Evolutionary conservation across 2,888 invertebrate genomes (phyloP), one percentile per base, ranked within the genome.

Genomic region (Cheilosia pagana): DNA sequence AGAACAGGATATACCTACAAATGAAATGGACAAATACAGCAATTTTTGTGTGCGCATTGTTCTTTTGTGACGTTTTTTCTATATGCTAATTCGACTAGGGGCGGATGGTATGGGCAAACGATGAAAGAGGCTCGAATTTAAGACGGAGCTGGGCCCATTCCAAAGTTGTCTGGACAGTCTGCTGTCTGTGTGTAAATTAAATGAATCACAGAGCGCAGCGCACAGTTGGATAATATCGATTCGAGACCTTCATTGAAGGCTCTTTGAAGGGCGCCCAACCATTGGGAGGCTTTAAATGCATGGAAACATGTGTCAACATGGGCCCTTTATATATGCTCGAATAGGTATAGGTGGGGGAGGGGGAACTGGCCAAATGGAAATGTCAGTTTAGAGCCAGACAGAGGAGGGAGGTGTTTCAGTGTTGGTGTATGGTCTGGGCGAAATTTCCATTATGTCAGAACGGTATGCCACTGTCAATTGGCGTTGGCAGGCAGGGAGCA

Each of bases 211-310:
- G 31, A 60, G 57, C 23, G 55, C 43, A 63, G 8, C 35, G 59
- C 65, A 72, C 67, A 77, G 68, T 78, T 68, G 74, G 62, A 35
- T 50, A 63, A 55, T 78, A 75, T 83, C 83, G 78, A 83, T 78
- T 78, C n/a, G 41, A 23, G 57, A 63, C 78, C 67, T 76, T 63
- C 35, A 72, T 52, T 52, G 62, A 68, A 72, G 60, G 62, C 39
- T 41, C 45, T 71, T 31, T 39, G 25, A 25, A 31, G 28, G 55
- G 48, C 2, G 12, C 16, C 28, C 10, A 4, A 14, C 25, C 16
- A 16, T 68, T 53, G 31, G 76, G 45, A 67, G 28, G 57, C 70
- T 67, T 76, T 83, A 59, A 78, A 78, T 65, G 19, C 52, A 63
- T 70, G 59, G 59, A 68, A 70, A 65, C 63, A 74, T 83, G 48